A percentile compares a stretch with the other conserved stretches of the same genome.
phyloP scores from a whole-genome alignment of 2,797 vertebrate genomes.

The Gallinago solitaria region DNA sequence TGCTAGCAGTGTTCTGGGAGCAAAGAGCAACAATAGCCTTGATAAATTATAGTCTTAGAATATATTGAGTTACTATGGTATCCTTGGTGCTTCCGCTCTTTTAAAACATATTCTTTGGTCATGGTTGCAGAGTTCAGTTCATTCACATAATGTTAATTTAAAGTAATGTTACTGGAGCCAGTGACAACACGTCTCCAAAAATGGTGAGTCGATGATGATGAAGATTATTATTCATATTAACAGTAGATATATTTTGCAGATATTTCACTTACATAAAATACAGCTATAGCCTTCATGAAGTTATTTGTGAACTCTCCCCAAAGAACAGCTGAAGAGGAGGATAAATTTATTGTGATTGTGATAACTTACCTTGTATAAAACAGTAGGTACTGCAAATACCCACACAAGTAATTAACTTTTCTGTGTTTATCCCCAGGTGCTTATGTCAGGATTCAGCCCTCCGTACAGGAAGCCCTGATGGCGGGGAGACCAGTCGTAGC shows the following conservation, averaged over 20 bases:
- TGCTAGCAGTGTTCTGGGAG: neutral
- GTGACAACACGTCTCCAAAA: neutral
- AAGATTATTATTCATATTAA: neutral
- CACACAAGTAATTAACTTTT: neutral
- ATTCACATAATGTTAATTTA: neutral
- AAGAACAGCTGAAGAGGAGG: neutral
- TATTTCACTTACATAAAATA: neutral
- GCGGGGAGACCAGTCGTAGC: constrained; percentile 85
- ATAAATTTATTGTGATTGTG: neutral
- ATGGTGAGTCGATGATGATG: neutral
- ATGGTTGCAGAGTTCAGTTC: neutral
- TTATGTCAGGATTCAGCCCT: constrained; percentile 82
- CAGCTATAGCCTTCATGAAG: neutral
- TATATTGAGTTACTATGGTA: neutral
- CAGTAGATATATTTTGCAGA: neutral
- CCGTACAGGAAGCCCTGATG: constrained; percentile 81
- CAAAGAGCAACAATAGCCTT: neutral
- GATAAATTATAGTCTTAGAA: neutral
- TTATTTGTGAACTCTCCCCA: neutral
- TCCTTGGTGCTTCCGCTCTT: neutral
- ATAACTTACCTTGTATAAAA: neutral
- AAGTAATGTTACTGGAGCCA: neutral
- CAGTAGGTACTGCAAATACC: neutral
- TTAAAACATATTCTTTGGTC: neutral
- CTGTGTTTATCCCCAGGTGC: constrained; percentile 71